These are phyloP conservation scores for Galeopterus variegatus DNA, from an alignment of 2,113 vertebrate genomes.

Conservation along the genomic window DNA sequence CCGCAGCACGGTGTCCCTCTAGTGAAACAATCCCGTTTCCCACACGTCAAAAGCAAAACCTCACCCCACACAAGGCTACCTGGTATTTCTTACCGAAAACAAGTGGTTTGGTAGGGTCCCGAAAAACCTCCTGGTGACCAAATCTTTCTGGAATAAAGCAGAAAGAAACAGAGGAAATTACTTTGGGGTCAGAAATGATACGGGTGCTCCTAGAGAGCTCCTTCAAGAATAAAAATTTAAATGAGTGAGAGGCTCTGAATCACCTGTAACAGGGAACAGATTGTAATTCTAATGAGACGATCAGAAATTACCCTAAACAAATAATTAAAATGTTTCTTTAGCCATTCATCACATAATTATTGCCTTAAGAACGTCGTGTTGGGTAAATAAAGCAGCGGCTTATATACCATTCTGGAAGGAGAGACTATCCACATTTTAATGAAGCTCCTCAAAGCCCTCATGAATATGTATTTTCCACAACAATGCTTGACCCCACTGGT, in stretches of 20 bases:
- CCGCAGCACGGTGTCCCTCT: fast-evolving
- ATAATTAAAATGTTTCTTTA: constrained; percentile 67
- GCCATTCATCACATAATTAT: constrained; percentile 38
- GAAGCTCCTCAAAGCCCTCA: constrained; percentile 65
- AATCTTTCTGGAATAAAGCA: constrained; percentile 78
- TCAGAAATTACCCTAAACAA: constrained; percentile 72
- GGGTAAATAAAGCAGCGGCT: constrained; percentile 59
- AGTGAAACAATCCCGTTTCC: neutral
- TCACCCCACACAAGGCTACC: neutral
- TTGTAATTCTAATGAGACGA: constrained; percentile 52
- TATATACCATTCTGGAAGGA: neutral
- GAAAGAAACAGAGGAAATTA: constrained; percentile 55
- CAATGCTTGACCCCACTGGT: constrained; percentile 65
- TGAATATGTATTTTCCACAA: constrained; percentile 77
- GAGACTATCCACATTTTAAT: constrained; percentile 60
- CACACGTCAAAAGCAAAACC: neutral
- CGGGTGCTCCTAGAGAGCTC: neutral
- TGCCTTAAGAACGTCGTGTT: constrained; percentile 4
- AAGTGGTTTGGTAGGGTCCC: neutral
- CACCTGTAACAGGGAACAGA: constrained; percentile 51
- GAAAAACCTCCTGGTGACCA: neutral
- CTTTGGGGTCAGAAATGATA: constrained; percentile 44
- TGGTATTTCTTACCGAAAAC: constrained; percentile 69
- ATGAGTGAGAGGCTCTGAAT: constrained; percentile 24
- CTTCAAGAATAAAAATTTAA: neutral